Conservation (phyloP, 2,797 vertebrate genomes). For the Paguma larvata region DNA sequence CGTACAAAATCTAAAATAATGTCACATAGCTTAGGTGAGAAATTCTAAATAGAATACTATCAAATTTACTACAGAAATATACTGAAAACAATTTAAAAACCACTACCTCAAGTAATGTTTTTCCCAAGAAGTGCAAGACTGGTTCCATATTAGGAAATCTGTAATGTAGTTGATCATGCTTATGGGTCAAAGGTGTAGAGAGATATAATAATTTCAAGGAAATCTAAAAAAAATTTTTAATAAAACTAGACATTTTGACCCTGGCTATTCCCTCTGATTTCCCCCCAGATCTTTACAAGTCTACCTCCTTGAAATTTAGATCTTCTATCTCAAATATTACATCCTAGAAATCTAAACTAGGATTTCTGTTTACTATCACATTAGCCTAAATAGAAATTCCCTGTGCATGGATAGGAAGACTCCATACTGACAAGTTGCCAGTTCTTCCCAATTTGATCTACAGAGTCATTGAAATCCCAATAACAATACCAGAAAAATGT, state of each 20-base stretch:
- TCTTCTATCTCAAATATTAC: neutral
- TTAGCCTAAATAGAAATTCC: neutral
- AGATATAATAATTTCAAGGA: neutral
- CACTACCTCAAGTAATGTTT: neutral
- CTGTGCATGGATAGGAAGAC: neutral
- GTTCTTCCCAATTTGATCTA: neutral
- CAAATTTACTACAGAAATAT: neutral
- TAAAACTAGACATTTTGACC: neutral
- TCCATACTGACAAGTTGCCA: neutral
- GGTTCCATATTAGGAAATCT: neutral
- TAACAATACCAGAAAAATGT: neutral
- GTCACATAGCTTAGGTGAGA: neutral
- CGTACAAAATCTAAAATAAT: neutral
- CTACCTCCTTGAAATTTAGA: neutral
- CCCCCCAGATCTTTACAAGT: neutral
- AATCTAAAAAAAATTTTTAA: neutral
- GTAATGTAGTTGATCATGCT: neutral
- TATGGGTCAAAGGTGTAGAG: neutral
- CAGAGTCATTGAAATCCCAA: neutral
- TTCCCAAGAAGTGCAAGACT: neutral
- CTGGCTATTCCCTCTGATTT: neutral
- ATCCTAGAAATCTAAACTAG: neutral
- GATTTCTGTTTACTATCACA: neutral
- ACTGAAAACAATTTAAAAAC: neutral
- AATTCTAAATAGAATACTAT: conserved; percentile 11